Conservation (phyloP, 2,888 invertebrate genomes). For the Pemphredon lugubris region DNA sequence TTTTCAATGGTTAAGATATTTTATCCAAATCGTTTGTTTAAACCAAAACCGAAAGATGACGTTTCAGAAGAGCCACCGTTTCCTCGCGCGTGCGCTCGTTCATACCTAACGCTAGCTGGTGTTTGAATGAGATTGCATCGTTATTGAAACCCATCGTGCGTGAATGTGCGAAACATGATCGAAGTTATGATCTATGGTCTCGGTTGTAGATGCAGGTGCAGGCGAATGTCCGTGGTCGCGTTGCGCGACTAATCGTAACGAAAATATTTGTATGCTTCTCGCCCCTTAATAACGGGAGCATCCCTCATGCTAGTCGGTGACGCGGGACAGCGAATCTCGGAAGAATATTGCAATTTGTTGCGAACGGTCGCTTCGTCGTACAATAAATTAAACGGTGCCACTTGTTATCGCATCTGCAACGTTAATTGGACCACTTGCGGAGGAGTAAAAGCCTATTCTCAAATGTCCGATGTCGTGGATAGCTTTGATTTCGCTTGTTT, state of each 20-base stretch:
- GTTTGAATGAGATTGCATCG: conserved; percentile 56
- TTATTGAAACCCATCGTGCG: conserved; percentile 55
- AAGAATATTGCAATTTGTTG: conserved; percentile 65
- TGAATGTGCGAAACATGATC: conserved; percentile 36
- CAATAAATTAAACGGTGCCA: conserved; percentile 60
- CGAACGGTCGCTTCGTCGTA: conserved; percentile 43
- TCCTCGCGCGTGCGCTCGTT: too few species aligned
- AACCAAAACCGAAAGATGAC: too few species aligned
- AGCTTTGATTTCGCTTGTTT: conserved; percentile 2
- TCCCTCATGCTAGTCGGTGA: conserved; percentile 59
- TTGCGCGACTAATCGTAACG: conserved; percentile 51
- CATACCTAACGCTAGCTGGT: conserved; percentile 21
- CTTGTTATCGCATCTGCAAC: conserved; percentile 55
- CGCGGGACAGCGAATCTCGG: conserved; percentile 54
- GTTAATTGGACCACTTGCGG: conserved; percentile 51
- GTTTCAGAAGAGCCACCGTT: too few species aligned
- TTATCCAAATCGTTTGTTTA: too few species aligned
- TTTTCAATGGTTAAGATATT: too few species aligned
- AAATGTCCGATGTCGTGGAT: conserved; percentile 5
- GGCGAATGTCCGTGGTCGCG: conserved; percentile 8
- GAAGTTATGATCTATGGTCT: conserved; percentile 60
- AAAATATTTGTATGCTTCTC: conserved; percentile 60
- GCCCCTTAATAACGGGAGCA: conserved; percentile 60
- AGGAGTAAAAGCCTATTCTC: neutral
- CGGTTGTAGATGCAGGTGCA: conserved; percentile 44